Conservation (phyloP, 2,797 vertebrate species). For the Enteromius paludinosus region DNA sequence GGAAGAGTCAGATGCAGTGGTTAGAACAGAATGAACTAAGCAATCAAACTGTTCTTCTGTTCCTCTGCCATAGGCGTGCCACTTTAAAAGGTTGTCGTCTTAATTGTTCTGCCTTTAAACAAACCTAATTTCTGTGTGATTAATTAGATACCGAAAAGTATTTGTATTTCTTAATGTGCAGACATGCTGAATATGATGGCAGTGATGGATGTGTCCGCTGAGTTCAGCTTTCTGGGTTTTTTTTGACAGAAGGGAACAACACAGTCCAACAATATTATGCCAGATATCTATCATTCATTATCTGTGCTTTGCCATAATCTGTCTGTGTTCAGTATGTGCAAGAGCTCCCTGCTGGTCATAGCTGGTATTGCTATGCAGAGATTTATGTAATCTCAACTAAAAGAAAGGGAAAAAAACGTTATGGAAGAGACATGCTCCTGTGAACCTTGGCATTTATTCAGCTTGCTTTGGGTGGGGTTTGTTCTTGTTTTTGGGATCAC, state of each 20-base stretch:
- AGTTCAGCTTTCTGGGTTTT: background rate
- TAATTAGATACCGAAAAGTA: background rate
- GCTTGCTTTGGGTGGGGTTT: background rate
- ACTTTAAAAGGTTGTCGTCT: background rate
- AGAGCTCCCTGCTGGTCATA: conserved; percentile 37
- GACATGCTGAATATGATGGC: background rate
- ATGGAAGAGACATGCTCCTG: background rate
- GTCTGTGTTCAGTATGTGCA: background rate
- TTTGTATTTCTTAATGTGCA: background rate
- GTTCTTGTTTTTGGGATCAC: background rate
- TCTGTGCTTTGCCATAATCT: background rate
- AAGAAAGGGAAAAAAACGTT: background rate
- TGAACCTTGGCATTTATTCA: background rate
- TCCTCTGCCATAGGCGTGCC: background rate
- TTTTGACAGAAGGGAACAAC: background rate
- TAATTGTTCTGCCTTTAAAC: background rate
- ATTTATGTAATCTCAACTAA: conserved; percentile 35
- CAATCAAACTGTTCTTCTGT: background rate
- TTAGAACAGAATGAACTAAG: background rate
- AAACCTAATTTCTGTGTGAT: background rate
- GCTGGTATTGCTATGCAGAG: background rate
- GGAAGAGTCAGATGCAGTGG: background rate
- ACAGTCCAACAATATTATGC: background rate
- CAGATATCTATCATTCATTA: background rate
- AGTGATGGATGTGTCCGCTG: background rate